Percentiles rank a stretch among this genome's conserved stretches.
phyloP scores from a whole-genome alignment of 2,113 vertebrate genomes.

The Orientallactaga bullata region DNA sequence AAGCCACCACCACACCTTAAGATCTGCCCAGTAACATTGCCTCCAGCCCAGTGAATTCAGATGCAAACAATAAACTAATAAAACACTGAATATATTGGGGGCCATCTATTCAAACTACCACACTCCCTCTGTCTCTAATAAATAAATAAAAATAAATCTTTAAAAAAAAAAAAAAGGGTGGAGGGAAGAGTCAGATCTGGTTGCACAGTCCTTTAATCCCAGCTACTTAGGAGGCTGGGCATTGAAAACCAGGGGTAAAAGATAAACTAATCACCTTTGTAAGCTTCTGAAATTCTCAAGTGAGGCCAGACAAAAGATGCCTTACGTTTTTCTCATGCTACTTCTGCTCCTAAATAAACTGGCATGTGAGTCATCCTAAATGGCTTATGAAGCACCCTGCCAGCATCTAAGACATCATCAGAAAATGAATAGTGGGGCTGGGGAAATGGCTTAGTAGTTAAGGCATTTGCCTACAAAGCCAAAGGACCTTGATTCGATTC shows the following conservation, averaged over 20 bases:
- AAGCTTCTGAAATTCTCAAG: not conserved
- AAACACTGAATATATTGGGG: no score
- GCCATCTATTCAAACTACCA: no score
- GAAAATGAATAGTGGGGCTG: not conserved
- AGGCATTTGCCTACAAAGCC: no score
- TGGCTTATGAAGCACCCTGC: not conserved
- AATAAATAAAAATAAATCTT: no score
- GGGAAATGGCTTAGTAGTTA: no score
- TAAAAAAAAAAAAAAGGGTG: no score
- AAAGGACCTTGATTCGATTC: no score
- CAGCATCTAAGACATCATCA: not conserved
- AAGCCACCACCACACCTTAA: no score
- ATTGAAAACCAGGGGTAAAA: not conserved
- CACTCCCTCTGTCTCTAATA: no score
- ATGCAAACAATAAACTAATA: no score
- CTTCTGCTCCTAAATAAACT: not conserved
- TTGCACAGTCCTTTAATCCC: not conserved
- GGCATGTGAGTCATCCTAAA: not conserved
- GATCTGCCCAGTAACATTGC: no score
- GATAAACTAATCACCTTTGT: not conserved
- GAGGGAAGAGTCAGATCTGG: not conserved
- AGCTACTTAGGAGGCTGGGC: not conserved
- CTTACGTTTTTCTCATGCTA: not conserved
- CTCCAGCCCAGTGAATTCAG: no score
- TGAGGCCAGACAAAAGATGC: not conserved